These are phyloP conservation scores for Glaucidium brasilianum DNA, from an alignment of 2,113 vertebrate species.

Conservation along the genomic window DNA sequence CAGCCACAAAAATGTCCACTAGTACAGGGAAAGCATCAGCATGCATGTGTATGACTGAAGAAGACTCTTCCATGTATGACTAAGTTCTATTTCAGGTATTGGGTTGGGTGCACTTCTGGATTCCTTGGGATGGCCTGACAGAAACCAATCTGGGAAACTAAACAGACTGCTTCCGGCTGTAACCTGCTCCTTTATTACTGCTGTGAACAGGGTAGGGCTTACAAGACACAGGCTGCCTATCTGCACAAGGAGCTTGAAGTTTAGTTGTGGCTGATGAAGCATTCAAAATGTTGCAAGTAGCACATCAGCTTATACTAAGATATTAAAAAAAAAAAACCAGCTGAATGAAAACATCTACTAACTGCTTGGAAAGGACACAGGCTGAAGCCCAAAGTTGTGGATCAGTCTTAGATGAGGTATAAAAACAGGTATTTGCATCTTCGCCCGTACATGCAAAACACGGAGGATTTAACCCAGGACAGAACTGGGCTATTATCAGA, in stretches of 20 bases:
- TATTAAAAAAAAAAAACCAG: neutral
- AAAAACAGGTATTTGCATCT: neutral
- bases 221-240: neutral
- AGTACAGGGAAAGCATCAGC: neutral
- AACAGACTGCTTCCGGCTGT: neutral
- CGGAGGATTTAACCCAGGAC: neutral
- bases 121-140: constrained; percentile 12
- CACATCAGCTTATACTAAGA: neutral
- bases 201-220: neutral
- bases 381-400: neutral
- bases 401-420: neutral
- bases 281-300: neutral
- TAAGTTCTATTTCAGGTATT: constrained; percentile 2
- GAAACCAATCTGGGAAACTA: constrained; percentile 3
- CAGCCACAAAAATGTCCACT: constrained; percentile 38
- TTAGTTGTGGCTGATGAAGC: neutral
- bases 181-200: neutral
- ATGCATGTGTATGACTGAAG: neutral
- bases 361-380: neutral
- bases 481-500: neutral
- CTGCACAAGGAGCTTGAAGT: neutral
- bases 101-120: neutral
- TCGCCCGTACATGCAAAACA: neutral
- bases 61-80: neutral
- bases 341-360: neutral